A percentile compares a stretch with the other conserved stretches of the same genome.
Conservation (phyloP, 2,888 invertebrate species). For the Choreutis nemorana region DNA sequence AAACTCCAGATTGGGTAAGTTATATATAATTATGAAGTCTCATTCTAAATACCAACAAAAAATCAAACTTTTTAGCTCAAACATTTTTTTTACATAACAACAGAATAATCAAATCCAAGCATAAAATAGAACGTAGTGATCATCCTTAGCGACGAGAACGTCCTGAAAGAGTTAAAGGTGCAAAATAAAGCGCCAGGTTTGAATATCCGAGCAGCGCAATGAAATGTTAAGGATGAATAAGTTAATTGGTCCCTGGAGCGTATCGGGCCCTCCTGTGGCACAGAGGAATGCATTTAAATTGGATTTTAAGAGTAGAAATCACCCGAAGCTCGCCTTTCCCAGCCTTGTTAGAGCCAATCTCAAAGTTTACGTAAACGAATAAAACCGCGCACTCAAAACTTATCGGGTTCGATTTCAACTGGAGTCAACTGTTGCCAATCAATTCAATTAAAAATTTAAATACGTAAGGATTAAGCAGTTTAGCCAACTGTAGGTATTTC, state of each 20-base stretch:
- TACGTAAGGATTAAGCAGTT: no score
- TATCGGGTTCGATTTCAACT: slow-evolving; percentile 44
- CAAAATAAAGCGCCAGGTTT: slow-evolving; percentile 29
- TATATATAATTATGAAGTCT: no score
- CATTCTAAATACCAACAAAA: no score
- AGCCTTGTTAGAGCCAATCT: slow-evolving; percentile 64
- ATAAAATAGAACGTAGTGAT: no score
- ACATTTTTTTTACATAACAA: no score
- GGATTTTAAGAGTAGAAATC: slow-evolving; percentile 67
- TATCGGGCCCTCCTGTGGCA: slow-evolving; percentile 61
- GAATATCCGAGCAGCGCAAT: slow-evolving; percentile 50
- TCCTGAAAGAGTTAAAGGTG: slow-evolving; percentile 14
- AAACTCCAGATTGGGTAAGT: no score
- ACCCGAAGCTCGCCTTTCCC: slow-evolving; percentile 44
- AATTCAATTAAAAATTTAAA: no score
- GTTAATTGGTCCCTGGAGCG: slow-evolving; percentile 63
- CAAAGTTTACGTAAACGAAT: slow-evolving; percentile 65
- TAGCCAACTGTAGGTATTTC: no score
- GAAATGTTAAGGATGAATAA: slow-evolving; percentile 66
- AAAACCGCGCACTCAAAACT: slow-evolving; percentile 46
- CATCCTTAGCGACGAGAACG: no score
- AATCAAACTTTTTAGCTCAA: no score
- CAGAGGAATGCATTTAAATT: slow-evolving; percentile 68
- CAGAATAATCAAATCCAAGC: no score
- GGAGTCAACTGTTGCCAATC: slow-evolving; percentile 9